Base-by-base conservation (phyloP, 2,888 invertebrate species). In the Pogonocherus hispidulus region DNA sequence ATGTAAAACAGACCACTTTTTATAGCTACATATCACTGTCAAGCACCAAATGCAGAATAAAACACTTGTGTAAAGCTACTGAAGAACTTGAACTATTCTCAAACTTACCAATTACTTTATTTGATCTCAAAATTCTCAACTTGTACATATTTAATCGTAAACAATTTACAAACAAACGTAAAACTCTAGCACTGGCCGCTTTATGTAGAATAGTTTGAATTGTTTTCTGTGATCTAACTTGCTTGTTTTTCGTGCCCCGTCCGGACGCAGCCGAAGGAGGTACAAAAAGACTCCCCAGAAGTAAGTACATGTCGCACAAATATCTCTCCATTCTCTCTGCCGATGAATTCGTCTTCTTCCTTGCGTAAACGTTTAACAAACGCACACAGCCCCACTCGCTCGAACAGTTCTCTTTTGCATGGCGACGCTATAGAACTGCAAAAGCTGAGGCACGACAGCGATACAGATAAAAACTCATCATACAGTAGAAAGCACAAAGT, bases 191-290 rank as follows among this genome's bases (percentile, higher is more conserved):
- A 54, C 14, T 62, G 62, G 35, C 32, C n/a, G 37, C 46, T 32
- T 59, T 37, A 49, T 47, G 62, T 62, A 62, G 62, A 32, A 8
- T 62, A 62, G 62, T 37, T 27, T 27, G 27, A 51, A 46, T 51
- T 44, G 20, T 56, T 32, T 62, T 62, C 49, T 54, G 56, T 56
- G 44, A 64, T 68, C 66, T 74, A 77, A 76, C 73, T 73, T 69
- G 69, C 73, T 77, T 75, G 67, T 72, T 72, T 78, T 77, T 74
- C 76, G 76, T 78, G 79, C 72, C 74, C 57, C 63, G 64, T 63
- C 65, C 60, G 83, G 84, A 83, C 80, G 86, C 86, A 85, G 85
- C 85, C 82, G 62, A 83, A 81, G 72, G 83, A 81, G 71, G 83
- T 82, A 74, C 82, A 84, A 77, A 84, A 83, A 79, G 79, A 80